Conservation (phyloP, 2,888 invertebrate species). For the Lasioglossum leucozonium region DNA sequence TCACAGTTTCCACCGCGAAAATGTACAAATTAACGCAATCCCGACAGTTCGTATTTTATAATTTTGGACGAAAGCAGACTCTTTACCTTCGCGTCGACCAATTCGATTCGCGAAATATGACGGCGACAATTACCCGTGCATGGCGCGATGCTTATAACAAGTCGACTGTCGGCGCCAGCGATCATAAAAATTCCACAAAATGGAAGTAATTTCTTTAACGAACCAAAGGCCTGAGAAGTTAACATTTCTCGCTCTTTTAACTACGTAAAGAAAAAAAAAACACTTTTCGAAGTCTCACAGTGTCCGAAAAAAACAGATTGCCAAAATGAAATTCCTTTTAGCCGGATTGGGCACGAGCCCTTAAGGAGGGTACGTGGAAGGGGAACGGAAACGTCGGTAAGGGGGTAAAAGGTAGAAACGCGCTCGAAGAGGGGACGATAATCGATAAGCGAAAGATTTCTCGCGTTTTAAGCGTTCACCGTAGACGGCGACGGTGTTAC, state of each 20-base stretch:
- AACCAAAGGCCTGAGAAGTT: not conserved
- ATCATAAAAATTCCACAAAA: not conserved
- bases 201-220: not conserved
- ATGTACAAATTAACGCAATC: not conserved
- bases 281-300: not conserved
- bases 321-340: not conserved
- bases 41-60: not conserved
- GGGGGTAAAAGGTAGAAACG: not conserved
- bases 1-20: not conserved
- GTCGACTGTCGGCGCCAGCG: not conserved
- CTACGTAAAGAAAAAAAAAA: no score
- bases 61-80: not conserved
- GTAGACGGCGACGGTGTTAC: slow-evolving; percentile 20
- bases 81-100: not conserved
- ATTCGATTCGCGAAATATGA: not conserved
- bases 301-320: not conserved
- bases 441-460: slow-evolving; percentile 3
- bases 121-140: not conserved
- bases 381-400: not conserved
- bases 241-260: no score
- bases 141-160: no score
- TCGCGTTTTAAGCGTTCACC: slow-evolving; percentile 21
- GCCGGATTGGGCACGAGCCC: not conserved
- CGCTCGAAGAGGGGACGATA: not conserved
- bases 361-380: not conserved